Conservation (phyloP, 2,888 invertebrate species). For the Thyatira batis region DNA sequence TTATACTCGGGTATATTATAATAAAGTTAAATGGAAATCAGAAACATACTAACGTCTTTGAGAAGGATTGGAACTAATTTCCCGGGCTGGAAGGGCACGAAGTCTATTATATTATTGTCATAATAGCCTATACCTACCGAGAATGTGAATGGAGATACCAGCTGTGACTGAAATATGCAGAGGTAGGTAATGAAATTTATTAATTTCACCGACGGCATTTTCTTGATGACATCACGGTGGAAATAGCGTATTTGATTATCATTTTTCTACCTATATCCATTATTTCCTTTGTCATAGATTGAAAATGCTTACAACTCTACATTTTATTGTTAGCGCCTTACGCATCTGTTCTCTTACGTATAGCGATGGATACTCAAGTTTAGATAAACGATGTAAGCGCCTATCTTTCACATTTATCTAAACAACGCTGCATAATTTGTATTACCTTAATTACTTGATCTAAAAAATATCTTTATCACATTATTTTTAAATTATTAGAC, state of each 20-base stretch:
- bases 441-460: too few relatives aligned
- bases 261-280: neutral
- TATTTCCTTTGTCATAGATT: neutral
- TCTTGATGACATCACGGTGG: neutral
- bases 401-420: too few relatives aligned
- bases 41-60: conserved; percentile 56
- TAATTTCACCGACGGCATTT: conserved; percentile 15
- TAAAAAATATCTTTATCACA: too few relatives aligned
- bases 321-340: too few relatives aligned
- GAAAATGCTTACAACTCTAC: too few relatives aligned
- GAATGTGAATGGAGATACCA: neutral
- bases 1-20: conserved; percentile 44
- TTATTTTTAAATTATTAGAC: too few relatives aligned
- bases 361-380: too few relatives aligned
- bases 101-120: conserved; percentile 43
- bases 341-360: too few relatives aligned
- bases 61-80: conserved; percentile 53
- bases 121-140: conserved; percentile 15
- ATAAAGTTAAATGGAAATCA: conserved; percentile 62
- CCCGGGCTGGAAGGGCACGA: conserved; percentile 39
- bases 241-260: neutral
- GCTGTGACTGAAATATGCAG: conserved; percentile 14
- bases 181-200: conserved; percentile 13
- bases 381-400: too few relatives aligned
- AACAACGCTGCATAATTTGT: too few relatives aligned